Base-by-base conservation (phyloP, 2,797 vertebrate genomes). In the Hypotaenidia okinawae region DNA sequence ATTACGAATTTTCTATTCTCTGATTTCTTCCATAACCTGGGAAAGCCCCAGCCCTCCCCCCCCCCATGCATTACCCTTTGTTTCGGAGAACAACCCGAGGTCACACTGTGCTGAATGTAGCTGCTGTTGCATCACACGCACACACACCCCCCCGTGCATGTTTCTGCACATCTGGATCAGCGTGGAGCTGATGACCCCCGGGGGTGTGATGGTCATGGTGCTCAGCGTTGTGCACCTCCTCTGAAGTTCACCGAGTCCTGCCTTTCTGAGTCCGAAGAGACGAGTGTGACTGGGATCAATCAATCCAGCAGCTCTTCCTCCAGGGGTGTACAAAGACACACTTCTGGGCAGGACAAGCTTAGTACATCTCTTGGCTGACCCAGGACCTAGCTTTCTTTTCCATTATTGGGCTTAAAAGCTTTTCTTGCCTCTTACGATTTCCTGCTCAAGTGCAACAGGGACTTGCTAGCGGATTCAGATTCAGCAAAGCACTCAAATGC, bases 1-100 rank as follows among this genome's bases (percentile, higher is more conserved):
- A 89, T 92, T 93, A 92, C 28, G 79, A 76, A 94, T 97, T 96
- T 91, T 62, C 81, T 94, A 11, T 94, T 95, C 88, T 63, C 81
- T 57, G 72, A 81, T 92, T 94, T 73, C 84, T 93, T 95, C 88
- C 73, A 37, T 89, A 94, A 96, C 94, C 81, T 95, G 88, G 84
- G 88, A 85, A 87, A 94, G 54, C 84, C 81, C 72, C n/a, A 70
- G 10, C 81, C 59, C 59, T 70, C 51, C 58, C 58, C 52, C 2
- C 37, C 37, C 35, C 4, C 11, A 1, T 47, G 72, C 58, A 2
- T 16, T 61, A n/a, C 75, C 41, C 91, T 95, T 93, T 95, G 78
- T 95, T 84, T 92, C 17, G 2, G 88, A 77, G 86, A 94, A 87
- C 69, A 84, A 74, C 28, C 66, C 82, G 84, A 84, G 94, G 94